Base-by-base conservation (phyloP, 2,113 vertebrate genomes). In the Progne subis region DNA sequence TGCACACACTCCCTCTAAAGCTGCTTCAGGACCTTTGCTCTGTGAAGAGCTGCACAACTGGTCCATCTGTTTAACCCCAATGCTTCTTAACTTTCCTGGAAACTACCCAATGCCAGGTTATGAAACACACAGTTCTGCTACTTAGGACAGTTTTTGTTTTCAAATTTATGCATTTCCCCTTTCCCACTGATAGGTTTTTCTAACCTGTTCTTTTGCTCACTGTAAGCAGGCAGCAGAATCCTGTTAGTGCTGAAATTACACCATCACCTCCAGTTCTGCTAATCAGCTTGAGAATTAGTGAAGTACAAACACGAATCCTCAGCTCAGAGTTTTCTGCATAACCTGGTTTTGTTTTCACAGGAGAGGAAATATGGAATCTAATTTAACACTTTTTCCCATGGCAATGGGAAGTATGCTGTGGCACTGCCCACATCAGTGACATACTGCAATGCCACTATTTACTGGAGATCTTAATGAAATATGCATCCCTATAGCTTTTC, bases 141-240 rank as follows among this genome's bases (percentile, higher is more conserved):
- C 63, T 53, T 12, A 25, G 34, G 37, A 21, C 5, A 18, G 31
- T 8, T 50, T 65, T 21, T 28, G 18, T 9, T 77, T 80, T 64
- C n/a, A 60, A 14, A 24, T 82, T 44, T 8, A 28, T 6, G 1
- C 0, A 0, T 71, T 61, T 79, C 26, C 32, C 31, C 20, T 43
- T 79, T 68, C 49, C 16, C 43, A 43, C 8, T 25, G 11, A 11
- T 15, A 7, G 23, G 3, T 12, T 67, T 43, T 61, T 50, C 29
- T 44, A 43, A 72, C 39, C 24, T 20, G 12, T 26, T 71, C 26
- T 44, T 85, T 24, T 25, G 11, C 55, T 26, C 55, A 50, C 43
- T 31, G 12, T 7, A 24, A 74, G 18, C 4, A 3, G 6, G 4
- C 16, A 68, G 74, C 29, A 86, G 26, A 32, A 26, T 68, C 60